Conservation (phyloP, 1,140 invertebrate species). For the Drosophila nikananu region DNA sequence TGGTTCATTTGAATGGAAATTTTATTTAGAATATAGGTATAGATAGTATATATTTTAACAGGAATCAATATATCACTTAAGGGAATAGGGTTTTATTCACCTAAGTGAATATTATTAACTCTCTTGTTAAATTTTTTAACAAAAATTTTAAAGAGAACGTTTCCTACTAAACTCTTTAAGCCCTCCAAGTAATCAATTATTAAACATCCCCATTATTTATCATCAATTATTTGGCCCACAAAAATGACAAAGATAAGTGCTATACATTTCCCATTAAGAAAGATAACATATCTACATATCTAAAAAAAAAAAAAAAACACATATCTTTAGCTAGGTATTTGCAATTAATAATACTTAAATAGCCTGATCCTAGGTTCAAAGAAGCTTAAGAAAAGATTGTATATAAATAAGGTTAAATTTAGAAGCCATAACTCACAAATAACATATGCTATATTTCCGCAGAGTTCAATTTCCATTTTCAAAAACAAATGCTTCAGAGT, state of each 20-base stretch:
- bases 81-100: neutral
- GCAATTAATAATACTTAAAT: neutral
- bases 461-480: no score
- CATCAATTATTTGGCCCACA: neutral
- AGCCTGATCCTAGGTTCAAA: neutral
- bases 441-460: neutral
- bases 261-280: neutral
- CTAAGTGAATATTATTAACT: no score
- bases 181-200: slow-evolving; percentile 4
- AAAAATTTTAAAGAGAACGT: neutral
- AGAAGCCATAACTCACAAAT: neutral
- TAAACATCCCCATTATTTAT: neutral
- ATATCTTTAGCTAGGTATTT: neutral
- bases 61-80: neutral
- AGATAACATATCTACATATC: neutral
- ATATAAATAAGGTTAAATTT: neutral
- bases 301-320: neutral
- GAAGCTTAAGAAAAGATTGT: neutral
- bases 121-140: neutral
- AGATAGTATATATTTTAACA: neutral
- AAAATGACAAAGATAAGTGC: neutral
- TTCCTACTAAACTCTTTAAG: neutral
- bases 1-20: neutral
- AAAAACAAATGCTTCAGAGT: no score
- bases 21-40: neutral